phyloP scores from a whole-genome alignment of 35 echinoderm and acorn worm species.

The Heliocidaris tuberculata region DNA sequence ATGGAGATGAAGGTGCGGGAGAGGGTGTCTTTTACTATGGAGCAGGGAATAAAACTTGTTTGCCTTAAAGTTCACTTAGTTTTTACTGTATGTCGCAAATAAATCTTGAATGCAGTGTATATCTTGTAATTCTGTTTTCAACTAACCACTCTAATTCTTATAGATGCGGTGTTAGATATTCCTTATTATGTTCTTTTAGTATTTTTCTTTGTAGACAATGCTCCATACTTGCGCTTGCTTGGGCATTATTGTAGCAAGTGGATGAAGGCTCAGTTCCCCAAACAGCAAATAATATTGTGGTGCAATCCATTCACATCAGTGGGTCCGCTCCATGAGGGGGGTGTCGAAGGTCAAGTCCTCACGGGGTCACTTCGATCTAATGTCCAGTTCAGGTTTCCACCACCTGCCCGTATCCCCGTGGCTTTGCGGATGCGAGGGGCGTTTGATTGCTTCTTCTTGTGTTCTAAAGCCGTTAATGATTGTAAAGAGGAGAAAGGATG shows the following conservation, averaged over 20 bases:
- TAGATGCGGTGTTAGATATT: too few species aligned
- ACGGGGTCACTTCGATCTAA: conserved; percentile 31
- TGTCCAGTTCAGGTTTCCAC: conserved; percentile 32
- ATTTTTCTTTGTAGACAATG: too few species aligned
- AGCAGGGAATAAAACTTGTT: too few species aligned
- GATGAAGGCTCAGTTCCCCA: background rate
- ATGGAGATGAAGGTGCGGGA: too few species aligned
- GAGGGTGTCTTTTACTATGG: too few species aligned
- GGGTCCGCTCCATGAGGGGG: background rate
- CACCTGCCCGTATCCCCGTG: conserved; percentile 16
- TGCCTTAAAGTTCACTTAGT: too few species aligned
- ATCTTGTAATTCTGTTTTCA: too few species aligned
- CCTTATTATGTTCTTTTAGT: too few species aligned
- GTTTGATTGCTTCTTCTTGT: conserved; percentile 5
- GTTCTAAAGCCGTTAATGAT: background rate
- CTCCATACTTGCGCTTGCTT: background rate
- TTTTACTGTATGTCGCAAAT: too few species aligned
- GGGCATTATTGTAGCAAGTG: background rate
- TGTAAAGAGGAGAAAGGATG: background rate
- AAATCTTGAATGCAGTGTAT: too few species aligned
- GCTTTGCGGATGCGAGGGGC: conserved; percentile 22
- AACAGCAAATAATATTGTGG: background rate
- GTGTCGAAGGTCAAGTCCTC: conserved; percentile 10
- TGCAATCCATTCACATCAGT: background rate
- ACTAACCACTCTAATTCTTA: too few species aligned